phyloP scores from a whole-genome alignment of 2,888 invertebrate genomes.

The Pyrochroa serraticornis region DNA sequence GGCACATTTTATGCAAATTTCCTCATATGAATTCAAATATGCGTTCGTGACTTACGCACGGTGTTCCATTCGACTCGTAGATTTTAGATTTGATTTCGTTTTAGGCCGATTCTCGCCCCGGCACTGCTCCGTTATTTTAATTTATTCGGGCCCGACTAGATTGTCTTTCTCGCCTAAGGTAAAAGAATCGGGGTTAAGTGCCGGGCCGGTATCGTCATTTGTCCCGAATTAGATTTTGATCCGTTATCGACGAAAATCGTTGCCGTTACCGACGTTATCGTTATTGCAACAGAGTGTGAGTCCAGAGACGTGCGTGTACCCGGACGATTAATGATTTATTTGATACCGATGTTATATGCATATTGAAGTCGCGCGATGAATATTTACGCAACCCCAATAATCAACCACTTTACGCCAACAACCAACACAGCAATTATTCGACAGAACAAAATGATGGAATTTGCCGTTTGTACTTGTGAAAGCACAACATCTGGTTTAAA shows the following conservation, averaged over 20 bases:
- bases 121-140: conserved; percentile 23
- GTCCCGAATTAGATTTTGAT: conserved; percentile 18
- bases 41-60: conserved; percentile 45
- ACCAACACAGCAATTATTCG: background rate
- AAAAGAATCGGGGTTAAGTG: conserved; percentile 24
- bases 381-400: conserved; percentile 6
- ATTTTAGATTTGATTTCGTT: conserved; percentile 29
- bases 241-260: conserved; percentile 15
- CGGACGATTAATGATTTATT: conserved; percentile 28
- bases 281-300: conserved; percentile 33
- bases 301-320: conserved; percentile 29
- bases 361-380: conserved; percentile 13
- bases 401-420: background rate
- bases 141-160: conserved; percentile 18
- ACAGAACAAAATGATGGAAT: no score
- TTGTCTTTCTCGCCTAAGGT: conserved; percentile 20
- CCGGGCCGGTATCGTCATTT: conserved; percentile 14
- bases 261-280: conserved; percentile 7
- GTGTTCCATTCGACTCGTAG: conserved; percentile 26
- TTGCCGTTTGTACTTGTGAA: no score
- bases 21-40: conserved; percentile 44
- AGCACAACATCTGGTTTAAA: no score
- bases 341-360: conserved; percentile 33
- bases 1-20: conserved; percentile 45
- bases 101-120: conserved; percentile 22